Evolutionary conservation across 2,888 invertebrate genomes (phyloP), one percentile per base, ranked within the genome.

Genomic region (Vesta saturnalis): DNA sequence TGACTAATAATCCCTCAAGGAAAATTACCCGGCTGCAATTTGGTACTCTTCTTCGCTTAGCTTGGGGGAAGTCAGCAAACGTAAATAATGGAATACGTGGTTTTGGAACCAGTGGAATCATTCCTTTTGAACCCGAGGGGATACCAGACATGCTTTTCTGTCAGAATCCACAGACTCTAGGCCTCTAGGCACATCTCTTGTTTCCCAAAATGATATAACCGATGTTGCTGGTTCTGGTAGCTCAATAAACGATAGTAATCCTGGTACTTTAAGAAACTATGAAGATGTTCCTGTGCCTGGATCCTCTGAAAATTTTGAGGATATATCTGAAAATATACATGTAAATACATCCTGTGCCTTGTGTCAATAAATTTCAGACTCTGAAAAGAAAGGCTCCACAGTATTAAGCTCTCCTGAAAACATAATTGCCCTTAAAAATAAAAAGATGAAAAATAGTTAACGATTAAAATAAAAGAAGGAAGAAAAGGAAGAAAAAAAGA

Each of bases 301-400:
- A 43, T 43, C 43, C n/a, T 43, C 12, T n/a, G 14, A 43, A 43
- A 10, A 43, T n/a, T n/a, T n/a, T 14, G 14, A 43, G 6, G 35
- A 30, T 15, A 10, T 15, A 23, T 30, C 22, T 8, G 47, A 58
- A 43, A 22, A 57, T 12, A 59, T 18, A 15, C 54, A 60, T 60
- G 14, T 35, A 60, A 54, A 35, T 60, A 65, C 57, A 55, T 16
- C 60, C 64, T 18, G 52, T 66, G 54, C 62, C 62, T 55, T 62
- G 35, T 43, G 55, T 19, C 19, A 62, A 19, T 56, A 62, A 30
- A 23, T 2, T 57, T n/a, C 47, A 57, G 16, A 49, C 56, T 2
- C 21, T 62, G 8, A 62, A 39, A 18, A 64, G 57, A 57, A 64
- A 14, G 30, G 19, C 56, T 39, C 64, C 23, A 62, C 55, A 16